Base-by-base conservation (phyloP, 2,797 vertebrate genomes). In the Vespertilio murinus region DNA sequence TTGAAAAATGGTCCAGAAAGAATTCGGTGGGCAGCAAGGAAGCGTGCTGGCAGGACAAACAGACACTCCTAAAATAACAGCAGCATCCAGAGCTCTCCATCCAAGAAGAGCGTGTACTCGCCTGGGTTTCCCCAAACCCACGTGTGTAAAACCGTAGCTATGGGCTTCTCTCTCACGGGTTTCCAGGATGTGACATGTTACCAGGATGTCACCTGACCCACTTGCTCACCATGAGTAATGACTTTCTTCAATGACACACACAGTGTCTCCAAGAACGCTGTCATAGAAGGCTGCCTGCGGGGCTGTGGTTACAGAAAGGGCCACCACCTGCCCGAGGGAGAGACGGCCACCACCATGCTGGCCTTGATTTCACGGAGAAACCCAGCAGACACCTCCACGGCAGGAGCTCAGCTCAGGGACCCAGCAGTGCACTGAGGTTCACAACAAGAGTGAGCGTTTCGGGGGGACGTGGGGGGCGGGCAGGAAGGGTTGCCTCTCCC, bases 271-370 rank as follows among this genome's bases (percentile, higher is more conserved):
- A 20, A 40, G 80, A 93, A 86, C 33, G 18, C n/a, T 73, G 94
- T 96, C 88, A 94, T 88, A 86, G 95, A 90, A 77, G 49, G 92
- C 84, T 70, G 30, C 75, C 93, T 97, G 71, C 93, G 88, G 54
- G 33, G 20, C 10, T 20, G 20, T 54, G 22, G 52, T 93, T 97
- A 88, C n/a, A 91, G 81, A 95, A 38, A 30, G 33, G 96, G 95
- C 95, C 3, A 94, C 95, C 61, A 81, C 77, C 80, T 69, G 25
- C 45, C 42, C 86, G 42, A 93, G 93, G 74, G 40, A 12, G 40
- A 54, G 78, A 56, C 81, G 79, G 94, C 25, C 70, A 83, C 40
- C 88, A 96, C 79, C 59, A 88, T 20, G 17, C 10, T 75, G 40
- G 22, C n/a, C 49, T 0, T 67, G 80, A 91, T 56, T 84, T 92